A percentile compares a stretch with the other conserved stretches of the same genome.
Conservation (phyloP, 2,888 invertebrate species). For the Xestia xanthographa region DNA sequence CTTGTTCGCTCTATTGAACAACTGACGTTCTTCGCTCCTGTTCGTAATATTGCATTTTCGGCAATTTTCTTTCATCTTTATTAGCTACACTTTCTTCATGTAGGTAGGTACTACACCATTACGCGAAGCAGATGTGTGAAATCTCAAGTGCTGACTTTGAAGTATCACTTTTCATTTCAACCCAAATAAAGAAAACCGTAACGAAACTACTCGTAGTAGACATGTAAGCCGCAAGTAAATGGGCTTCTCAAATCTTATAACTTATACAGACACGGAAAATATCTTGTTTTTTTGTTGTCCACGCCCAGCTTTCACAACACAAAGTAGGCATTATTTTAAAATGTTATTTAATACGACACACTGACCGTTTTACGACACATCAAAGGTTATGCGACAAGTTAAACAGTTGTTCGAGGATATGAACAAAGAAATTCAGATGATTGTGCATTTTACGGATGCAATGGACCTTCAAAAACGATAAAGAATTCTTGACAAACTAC, state of each 20-base stretch:
- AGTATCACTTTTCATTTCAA: constrained; percentile 49
- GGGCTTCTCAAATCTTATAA: constrained; percentile 71
- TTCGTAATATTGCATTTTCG: constrained; percentile 2
- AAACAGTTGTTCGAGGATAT: constrained; percentile 61
- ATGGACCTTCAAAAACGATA: constrained; percentile 19
- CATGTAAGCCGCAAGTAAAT: constrained; percentile 45
- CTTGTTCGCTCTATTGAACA: constrained; percentile 5
- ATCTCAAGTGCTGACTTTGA: constrained; percentile 22
- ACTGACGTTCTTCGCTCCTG: background rate
- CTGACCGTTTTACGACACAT: constrained; percentile 78
- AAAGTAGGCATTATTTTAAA: constrained; percentile 79
- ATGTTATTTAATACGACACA: constrained; percentile 84
- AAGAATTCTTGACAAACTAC: constrained; percentile 34
- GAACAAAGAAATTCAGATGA: constrained; percentile 60
- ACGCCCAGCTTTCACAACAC: constrained; percentile 80
- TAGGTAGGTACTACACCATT: constrained; percentile 6
- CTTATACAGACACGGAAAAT: constrained; percentile 70
- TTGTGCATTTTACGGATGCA: constrained; percentile 21
- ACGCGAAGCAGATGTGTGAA: constrained; percentile 27
- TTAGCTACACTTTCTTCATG: constrained; percentile 27
- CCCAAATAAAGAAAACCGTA: constrained; percentile 51
- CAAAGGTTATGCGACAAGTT: constrained; percentile 76
- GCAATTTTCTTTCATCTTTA: background rate
- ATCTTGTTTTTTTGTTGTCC: constrained; percentile 71
- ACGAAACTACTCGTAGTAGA: constrained; percentile 44